Evolutionary conservation across 2,797 vertebrate genomes (phyloP), one percentile per base, ranked within the genome.

Genomic region (Sparidentex hasta): DNA sequence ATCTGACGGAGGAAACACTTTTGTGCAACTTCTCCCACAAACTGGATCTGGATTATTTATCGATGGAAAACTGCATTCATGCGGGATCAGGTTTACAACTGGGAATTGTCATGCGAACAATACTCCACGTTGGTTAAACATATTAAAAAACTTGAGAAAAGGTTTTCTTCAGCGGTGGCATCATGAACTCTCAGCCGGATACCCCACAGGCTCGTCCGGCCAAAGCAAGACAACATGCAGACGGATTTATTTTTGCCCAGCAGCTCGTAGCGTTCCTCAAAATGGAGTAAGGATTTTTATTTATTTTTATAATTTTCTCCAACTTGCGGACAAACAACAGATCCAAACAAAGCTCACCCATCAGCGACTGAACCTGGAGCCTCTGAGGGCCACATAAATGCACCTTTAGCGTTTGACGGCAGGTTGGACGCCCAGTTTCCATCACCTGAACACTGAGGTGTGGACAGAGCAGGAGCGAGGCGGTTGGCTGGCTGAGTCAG

Each of bases 401-500:
- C 76, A 67, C 58, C 71, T 18, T 70, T 13, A 52, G 73, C 70
- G 11, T 70, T 67, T 33, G 13, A 27, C 52, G 18, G 75, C 79
- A 65, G 80, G 23, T 68, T 41, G 50, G 71, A 63, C 51, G 2
- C 70, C 55, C 33, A 0, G 46, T 76, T 83, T 73, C 68, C 63
- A 59, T 74, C 78, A 2, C 29, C 64, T 74, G 74, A 82, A 61
- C 64, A 58, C 65, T 27, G 82, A 68, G 72, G 79, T 65, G 74
- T 50, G 74, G 71, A 71, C 57, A 9, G 74, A 73, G 71, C 0
- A 23, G 3, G 47, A 63, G 80, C 4, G 71, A 70, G 77, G 81
- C 16, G 77, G 64, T 86, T 75, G 82, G 74, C 82, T 81, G 81
- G 79, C 86, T 51, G 66, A 90, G 81, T 87, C 84, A 82, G 91